Conservation (phyloP, 2,888 invertebrate species). For the Conistra vaccinii region DNA sequence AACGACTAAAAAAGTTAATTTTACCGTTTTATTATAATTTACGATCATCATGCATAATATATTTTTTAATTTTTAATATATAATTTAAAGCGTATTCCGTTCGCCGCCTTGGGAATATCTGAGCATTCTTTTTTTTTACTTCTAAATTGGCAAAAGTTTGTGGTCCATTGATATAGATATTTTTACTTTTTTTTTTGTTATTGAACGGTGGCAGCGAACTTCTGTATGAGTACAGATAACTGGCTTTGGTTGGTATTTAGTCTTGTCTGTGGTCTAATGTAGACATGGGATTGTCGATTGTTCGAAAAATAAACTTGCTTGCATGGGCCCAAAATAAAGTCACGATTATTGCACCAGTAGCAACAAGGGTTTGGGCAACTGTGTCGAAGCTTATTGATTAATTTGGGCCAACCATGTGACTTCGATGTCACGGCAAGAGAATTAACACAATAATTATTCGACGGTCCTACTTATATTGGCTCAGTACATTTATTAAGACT, state of each 20-base stretch:
- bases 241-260: conserved; percentile 61
- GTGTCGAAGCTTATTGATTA: neutral
- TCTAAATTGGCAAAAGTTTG: conserved; percentile 66
- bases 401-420: conserved; percentile 15
- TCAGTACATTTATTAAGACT: conserved; percentile 37
- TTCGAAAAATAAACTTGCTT: conserved; percentile 24
- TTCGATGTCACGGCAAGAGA: neutral
- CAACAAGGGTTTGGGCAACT: conserved; percentile 11
- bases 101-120: conserved; percentile 81
- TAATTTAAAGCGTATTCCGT: conserved; percentile 84
- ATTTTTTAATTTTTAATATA: conserved; percentile 68
- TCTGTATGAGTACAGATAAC: conserved; percentile 65
- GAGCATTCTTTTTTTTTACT: conserved; percentile 65
- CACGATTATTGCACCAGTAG: conserved; percentile 15
- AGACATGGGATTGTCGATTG: conserved; percentile 7
- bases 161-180: conserved; percentile 67
- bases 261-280: conserved; percentile 65
- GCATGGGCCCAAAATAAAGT: neutral
- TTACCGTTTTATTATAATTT: conserved; percentile 56
- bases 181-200: conserved; percentile 46
- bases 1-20: conserved; percentile 73
- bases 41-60: conserved; percentile 65
- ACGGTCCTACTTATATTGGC: conserved; percentile 7
- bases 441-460: conserved; percentile 1
- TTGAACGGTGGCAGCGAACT: conserved; percentile 65